Base-by-base conservation (phyloP, 2,797 vertebrate genomes). In the Clarias laeviceps region DNA sequence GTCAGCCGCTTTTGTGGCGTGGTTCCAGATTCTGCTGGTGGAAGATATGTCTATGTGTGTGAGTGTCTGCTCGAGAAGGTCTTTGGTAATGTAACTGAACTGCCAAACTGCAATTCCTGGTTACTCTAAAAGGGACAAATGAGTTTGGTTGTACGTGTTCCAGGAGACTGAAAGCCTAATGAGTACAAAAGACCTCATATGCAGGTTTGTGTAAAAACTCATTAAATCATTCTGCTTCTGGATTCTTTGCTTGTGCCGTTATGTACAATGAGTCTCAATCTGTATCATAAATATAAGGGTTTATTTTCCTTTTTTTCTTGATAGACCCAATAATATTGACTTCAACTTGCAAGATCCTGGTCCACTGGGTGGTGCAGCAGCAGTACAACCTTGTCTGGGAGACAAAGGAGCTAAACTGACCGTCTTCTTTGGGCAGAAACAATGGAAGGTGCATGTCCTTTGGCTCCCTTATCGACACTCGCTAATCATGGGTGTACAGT, bases 1-100 rank as follows among this genome's bases (percentile, higher is more conserved):
- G 88, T 88, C 88, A 89, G 87, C 82, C 32, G 14, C 79, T 87
- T 87, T 69, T 80, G 85, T 65, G 84, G 85, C 81, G 69, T 11
- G 7, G 64, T 14, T 86, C 72, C 83, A 84, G 74, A 34, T 24
- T 20, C 80, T 61, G 68, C 74, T 50, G 17, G 61, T 68, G 3
- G 61, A 29, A 29, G 79, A 22, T 22, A 29, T 80, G 73, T 32
- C 50, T 54, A 45, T 76, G 54, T 76, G 73, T 68, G 82, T n/a
- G 70, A 76, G 79, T 80, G 50, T 78, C 78, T 84, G 80, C 66
- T 56, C 80, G 81, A 27, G 20, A 61, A 72, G 40, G 54, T 68
- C 50, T 40, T 32, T 34, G 40, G 59, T 85, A 85, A 62, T 79
- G 59, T 64, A 34, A n/a, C 32, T 59, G 40, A 68, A 59, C 40